Percentiles rank a stretch among this genome's conserved stretches.
phyloP scores from a whole-genome alignment of 2,797 vertebrate genomes.

The Chelidonichthys spinosus region DNA sequence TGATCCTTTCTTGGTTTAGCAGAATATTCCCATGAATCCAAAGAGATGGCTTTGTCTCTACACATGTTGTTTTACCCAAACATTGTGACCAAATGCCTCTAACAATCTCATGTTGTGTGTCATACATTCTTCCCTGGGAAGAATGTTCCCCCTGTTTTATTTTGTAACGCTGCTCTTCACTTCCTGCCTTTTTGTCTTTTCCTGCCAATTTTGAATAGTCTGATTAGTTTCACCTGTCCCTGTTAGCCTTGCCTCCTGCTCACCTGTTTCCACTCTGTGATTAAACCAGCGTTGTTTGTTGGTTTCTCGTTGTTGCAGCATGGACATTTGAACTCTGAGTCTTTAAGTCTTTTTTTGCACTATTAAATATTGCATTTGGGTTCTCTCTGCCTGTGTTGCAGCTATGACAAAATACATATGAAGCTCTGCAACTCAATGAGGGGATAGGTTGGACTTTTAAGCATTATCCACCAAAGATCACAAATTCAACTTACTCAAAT shows the following conservation, averaged over 20 bases:
- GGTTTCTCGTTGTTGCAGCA: not conserved
- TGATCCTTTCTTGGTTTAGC: not conserved
- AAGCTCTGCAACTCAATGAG: not conserved
- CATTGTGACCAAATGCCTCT: not conserved
- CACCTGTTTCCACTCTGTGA: not conserved
- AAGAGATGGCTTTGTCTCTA: not conserved
- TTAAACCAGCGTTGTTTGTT: not conserved
- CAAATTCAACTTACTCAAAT: too few species aligned
- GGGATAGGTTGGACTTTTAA: not conserved
- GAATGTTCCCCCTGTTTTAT: not conserved
- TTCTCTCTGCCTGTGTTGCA: not conserved
- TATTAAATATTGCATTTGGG: not conserved
- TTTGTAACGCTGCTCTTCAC: not conserved
- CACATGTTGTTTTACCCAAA: not conserved
- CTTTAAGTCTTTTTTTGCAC: not conserved
- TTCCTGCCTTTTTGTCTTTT: not conserved
- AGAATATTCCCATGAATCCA: not conserved
- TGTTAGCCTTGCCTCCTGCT: conserved; percentile 2
- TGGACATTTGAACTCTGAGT: not conserved
- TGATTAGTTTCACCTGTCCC: not conserved
- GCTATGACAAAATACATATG: not conserved
- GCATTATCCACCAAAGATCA: not conserved
- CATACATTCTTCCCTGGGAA: not conserved
- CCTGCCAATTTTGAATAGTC: not conserved
- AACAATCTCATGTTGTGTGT: not conserved